Conservation (phyloP, 2,113 vertebrate genomes). For the Vulpes lagopus region DNA sequence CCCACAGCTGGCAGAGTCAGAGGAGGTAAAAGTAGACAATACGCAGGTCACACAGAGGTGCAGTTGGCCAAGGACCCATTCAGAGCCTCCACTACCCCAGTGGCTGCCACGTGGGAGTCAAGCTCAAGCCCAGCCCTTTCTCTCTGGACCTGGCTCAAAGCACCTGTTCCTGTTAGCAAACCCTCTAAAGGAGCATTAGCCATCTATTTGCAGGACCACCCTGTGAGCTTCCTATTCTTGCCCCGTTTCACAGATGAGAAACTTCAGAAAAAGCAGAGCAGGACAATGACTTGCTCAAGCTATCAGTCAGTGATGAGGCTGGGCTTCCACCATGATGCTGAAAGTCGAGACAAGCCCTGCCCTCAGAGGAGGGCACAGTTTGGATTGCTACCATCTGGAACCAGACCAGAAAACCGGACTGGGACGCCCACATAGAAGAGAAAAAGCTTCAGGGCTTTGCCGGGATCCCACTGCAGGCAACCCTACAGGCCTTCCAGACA, state of each 20-base stretch:
- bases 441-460: neutral
- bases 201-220: neutral
- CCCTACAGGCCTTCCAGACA: neutral
- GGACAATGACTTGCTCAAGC: neutral
- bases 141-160: neutral
- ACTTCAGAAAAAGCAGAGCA: neutral
- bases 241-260: neutral
- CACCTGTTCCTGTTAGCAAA: neutral
- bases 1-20: constrained; percentile 90
- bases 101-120: neutral
- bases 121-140: neutral
- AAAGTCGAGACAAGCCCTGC: neutral
- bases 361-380: neutral
- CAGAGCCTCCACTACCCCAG: neutral
- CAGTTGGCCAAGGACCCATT: neutral
- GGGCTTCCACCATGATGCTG: neutral
- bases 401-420: neutral
- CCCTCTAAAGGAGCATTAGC: neutral
- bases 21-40: neutral
- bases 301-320: neutral
- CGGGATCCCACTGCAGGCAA: neutral
- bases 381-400: neutral
- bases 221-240: neutral
- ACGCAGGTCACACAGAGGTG: neutral
- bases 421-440: neutral